Evolutionary conservation across 2,888 invertebrate genomes (phyloP), one percentile per base, ranked within the genome.

Genomic region (Ceramica pisi): DNA sequence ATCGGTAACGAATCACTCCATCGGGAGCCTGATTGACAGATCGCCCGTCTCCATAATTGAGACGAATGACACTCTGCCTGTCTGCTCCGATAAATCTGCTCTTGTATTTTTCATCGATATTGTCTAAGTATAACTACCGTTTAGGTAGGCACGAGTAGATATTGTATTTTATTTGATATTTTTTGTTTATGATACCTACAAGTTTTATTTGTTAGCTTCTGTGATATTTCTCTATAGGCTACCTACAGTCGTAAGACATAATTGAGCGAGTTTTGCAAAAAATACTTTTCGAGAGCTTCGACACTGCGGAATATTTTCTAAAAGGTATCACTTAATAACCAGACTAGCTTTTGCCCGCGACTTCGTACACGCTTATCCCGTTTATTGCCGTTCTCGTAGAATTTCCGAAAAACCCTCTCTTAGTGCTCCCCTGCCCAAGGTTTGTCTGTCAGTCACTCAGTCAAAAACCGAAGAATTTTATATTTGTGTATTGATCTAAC

Each of bases 1-100:
- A 92, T 92, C 89, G 87, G 91, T 92, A 92, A 92, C 93, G 92
- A 93, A 95, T 95, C 93, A 94, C 94, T 92, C 95, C 93, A 84
- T 78, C 85, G 94, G 94, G 95, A 93, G 84, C 71, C 89, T 93
- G 95, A 95, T 94, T 94, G 95, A 95, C 95, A 94, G 95, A 95
- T 95, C 90, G 93, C 90, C 95, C 90, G 95, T 95, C 95, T 88
- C 73, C 81, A 89, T 95, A 95, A 95, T 95, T 95, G 95, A 95
- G 95, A 95, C 89, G 93, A 92, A 95, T 95, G 93, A 85, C 92
- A 90, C 83, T 88, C 88, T 86, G 89, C 90, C 90, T 92, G 92
- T 92, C 92, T 92, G 84, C 86, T 75, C 78, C 87, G 90, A 92
- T 93, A 92, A 94, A 93, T 92, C 92, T 90, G 75, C 77, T 73